Evolutionary conservation across 2,888 invertebrate genomes (phyloP), one percentile per base, ranked within the genome.

Genomic region (Dicycla oo): DNA sequence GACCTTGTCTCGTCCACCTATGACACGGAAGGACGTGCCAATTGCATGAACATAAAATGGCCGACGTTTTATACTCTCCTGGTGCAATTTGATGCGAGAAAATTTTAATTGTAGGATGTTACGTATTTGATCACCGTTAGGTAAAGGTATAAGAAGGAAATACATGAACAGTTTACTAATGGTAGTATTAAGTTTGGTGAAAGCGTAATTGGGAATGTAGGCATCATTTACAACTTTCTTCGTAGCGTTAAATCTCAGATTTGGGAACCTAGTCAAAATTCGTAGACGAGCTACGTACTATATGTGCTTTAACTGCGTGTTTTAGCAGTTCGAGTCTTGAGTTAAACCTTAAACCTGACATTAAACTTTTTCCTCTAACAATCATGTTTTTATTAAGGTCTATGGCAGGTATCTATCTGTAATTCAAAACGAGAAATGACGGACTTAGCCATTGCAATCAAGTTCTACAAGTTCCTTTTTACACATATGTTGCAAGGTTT

Each of bases 21-120:
- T 86, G 87, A 86, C 85, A 81, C 77, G 77, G 78, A 82, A 86
- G 82, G 80, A 80, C 80, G 76, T 82, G 72, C 47, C 61, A 79
- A 75, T 82, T 80, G 75, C 77, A 86, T 71, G 66, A 77, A 66
- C 57, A 61, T 73, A 75, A 79, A 84, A 86, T 82, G 75, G 73
- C 75, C 66, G 75, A 56, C 69, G 57, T 72, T 75, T 68, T 76
- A 63, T 58, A 69, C 57, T 60, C 60, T 49, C 38, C 45, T 65
- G 30, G 34, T 71, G 68, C 73, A 73, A 62, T 62, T 74, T 60
- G 5, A 70, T 75, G 69, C 60, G 69, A 78, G 51, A 58, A 65
- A 77, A 60, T 70, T 72, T 72, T 20, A 43, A 69, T 49, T 43
- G 47, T 74, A 49, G 18, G 1, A 63, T 58, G 58, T 57, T 67